Evolutionary conservation across 2,888 invertebrate species (phyloP).

Genomic region (Tinea semifulvella): DNA sequence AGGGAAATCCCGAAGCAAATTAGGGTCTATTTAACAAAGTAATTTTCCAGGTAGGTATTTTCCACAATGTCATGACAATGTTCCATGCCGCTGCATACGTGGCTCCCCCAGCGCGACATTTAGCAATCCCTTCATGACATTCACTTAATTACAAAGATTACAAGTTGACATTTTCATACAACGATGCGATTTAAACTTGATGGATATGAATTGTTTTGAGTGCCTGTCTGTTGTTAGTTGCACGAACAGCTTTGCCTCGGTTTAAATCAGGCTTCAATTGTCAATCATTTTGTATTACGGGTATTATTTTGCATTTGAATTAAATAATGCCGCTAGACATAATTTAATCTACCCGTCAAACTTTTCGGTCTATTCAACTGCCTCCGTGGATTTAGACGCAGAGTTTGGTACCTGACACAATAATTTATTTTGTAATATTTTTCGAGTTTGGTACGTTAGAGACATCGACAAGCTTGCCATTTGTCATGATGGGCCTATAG

Average conservation of each 20-base stretch:
- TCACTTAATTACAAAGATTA: conserved; percentile 66
- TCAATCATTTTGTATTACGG: too few species aligned
- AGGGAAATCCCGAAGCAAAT: conserved; percentile 4
- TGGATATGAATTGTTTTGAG: conserved; percentile 41
- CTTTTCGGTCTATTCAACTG: too few species aligned
- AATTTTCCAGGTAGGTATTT: conserved; percentile 1
- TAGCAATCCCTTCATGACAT: conserved; percentile 43
- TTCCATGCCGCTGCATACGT: conserved; percentile 5
- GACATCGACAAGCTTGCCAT: too few species aligned
- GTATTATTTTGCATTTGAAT: too few species aligned
- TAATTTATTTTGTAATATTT: too few species aligned
- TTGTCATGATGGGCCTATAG: too few species aligned
- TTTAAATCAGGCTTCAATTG: background rate
- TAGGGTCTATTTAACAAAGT: conserved; percentile 9
- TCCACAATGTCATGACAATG: conserved; percentile 10
- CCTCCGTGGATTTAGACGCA: too few species aligned
- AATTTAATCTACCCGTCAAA: too few species aligned
- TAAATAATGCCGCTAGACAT: too few species aligned
- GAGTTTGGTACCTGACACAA: too few species aligned
- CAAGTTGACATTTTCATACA: conserved; percentile 57
- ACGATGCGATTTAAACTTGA: conserved; percentile 50
- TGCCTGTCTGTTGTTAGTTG: background rate
- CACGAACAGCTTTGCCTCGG: background rate
- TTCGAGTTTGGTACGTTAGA: too few species aligned
- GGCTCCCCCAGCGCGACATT: conserved; percentile 15